Percentiles rank a stretch among this genome's conserved stretches.
These are phyloP conservation scores for Acropternis orthonyx DNA, from an alignment of 2,797 vertebrate genomes.

Conservation along the genomic window DNA sequence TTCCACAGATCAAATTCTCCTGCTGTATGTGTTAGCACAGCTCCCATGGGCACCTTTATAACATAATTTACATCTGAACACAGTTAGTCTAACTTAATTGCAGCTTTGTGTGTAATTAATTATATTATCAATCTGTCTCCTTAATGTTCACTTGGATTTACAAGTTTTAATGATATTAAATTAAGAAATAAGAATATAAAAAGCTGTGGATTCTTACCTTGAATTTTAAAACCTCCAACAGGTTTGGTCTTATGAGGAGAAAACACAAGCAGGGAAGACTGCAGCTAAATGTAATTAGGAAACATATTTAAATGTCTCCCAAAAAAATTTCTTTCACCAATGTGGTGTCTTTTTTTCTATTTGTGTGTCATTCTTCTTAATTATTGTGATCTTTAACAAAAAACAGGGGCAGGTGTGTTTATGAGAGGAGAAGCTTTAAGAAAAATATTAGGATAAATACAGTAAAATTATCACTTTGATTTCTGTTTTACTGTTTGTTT, in stretches of 20 bases:
- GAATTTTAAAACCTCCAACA: not conserved
- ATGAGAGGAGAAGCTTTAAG: not conserved
- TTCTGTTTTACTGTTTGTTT: not conserved
- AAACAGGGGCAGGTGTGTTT: accelerated
- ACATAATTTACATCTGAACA: conserved; percentile 12
- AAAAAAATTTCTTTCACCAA: not conserved
- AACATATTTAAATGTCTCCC: not conserved
- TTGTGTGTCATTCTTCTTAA: not conserved
- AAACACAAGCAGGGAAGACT: not conserved
- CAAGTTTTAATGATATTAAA: not conserved
- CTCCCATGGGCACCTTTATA: not conserved
- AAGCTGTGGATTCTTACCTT: not conserved
- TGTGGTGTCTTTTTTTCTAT: not conserved
- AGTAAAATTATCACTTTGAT: not conserved
- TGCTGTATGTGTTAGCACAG: not conserved
- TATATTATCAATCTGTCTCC: conserved; percentile 10
- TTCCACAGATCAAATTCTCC: not conserved
- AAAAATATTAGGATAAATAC: not conserved
- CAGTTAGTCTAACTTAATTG: conserved; percentile 4
- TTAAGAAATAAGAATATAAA: not conserved
- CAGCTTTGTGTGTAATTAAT: conserved; percentile 33
- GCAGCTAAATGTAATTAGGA: not conserved
- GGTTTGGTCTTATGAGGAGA: not conserved
- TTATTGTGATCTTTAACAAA: not conserved
- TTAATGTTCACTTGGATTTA: not conserved